Conservation (phyloP, 1,140 invertebrate genomes). For the Anastatus disparis region DNA sequence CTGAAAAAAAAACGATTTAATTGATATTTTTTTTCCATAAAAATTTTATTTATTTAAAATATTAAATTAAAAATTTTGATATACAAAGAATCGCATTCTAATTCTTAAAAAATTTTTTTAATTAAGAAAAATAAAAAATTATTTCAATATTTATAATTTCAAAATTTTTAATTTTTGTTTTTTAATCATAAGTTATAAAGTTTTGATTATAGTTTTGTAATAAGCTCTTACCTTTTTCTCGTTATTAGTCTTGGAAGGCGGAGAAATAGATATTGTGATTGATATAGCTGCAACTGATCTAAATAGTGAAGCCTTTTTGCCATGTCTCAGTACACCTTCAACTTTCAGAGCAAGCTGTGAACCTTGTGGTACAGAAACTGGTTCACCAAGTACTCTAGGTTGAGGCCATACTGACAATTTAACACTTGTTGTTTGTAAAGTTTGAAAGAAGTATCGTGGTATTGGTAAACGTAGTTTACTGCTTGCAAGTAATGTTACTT, state of each 20-base stretch:
- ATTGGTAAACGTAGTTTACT: constrained; percentile 74
- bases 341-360: constrained; percentile 86
- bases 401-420: constrained; percentile 87
- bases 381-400: constrained; percentile 80
- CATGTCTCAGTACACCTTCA: constrained; percentile 86
- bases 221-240: constrained; percentile 64
- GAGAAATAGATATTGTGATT: constrained; percentile 76
- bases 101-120: too few relatives aligned
- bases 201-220: too few relatives aligned
- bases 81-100: background rate
- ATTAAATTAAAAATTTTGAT: too few relatives aligned
- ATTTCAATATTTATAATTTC: background rate
- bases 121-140: background rate
- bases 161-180: too few relatives aligned
- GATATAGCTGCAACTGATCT: constrained; percentile 77
- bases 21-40: background rate
- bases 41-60: background rate
- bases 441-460: constrained; percentile 90
- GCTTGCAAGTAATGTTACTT: constrained; percentile 73
- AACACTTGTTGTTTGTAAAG: constrained; percentile 83
- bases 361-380: constrained; percentile 79
- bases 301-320: constrained; percentile 73
- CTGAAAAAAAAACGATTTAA: constrained; percentile 42
- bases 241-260: constrained; percentile 66
- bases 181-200: too few relatives aligned